Conservation (phyloP, 2,888 invertebrate species). For the Agriopis leucophaearia region DNA sequence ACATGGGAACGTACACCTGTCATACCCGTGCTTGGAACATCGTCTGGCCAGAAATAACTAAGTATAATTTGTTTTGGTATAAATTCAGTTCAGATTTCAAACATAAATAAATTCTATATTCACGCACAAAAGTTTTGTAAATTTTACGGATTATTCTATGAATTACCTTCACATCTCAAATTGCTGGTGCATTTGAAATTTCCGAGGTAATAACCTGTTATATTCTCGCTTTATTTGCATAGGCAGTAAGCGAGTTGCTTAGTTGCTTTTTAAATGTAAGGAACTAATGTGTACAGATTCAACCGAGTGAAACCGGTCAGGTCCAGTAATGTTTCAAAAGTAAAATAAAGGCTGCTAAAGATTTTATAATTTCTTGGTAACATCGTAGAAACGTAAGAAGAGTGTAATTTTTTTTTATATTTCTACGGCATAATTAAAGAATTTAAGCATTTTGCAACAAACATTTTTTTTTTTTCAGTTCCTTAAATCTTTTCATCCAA, state of each 20-base stretch:
- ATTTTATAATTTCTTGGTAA: constrained; percentile 12
- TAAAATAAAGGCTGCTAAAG: constrained; percentile 51
- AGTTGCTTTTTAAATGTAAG: constrained; percentile 68
- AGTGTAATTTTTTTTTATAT: constrained; percentile 16
- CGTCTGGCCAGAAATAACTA: constrained; percentile 60
- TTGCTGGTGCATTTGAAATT: constrained; percentile 32
- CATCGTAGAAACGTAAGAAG: constrained; percentile 20
- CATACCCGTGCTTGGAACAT: constrained; percentile 62
- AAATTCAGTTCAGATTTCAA: neutral
- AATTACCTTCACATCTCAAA: constrained; percentile 23
- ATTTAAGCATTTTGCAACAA: neutral
- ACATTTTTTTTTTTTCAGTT: constrained; percentile 26
- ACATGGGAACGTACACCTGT: constrained; percentile 75
- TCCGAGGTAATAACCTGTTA: constrained; percentile 55
- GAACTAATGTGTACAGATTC: constrained; percentile 64
- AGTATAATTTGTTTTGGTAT: constrained; percentile 54
- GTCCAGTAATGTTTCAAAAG: constrained; percentile 55
- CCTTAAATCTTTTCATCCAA: constrained; percentile 35
- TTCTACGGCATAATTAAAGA: neutral
- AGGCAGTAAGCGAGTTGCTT: constrained; percentile 64
- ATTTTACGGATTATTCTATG: constrained; percentile 21
- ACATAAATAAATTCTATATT: constrained; percentile 12
- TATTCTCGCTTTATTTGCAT: constrained; percentile 65
- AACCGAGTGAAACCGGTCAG: constrained; percentile 64
- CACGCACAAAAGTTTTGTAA: neutral